Conservation (phyloP, 2,113 vertebrate species). For the Vidua macroura region DNA sequence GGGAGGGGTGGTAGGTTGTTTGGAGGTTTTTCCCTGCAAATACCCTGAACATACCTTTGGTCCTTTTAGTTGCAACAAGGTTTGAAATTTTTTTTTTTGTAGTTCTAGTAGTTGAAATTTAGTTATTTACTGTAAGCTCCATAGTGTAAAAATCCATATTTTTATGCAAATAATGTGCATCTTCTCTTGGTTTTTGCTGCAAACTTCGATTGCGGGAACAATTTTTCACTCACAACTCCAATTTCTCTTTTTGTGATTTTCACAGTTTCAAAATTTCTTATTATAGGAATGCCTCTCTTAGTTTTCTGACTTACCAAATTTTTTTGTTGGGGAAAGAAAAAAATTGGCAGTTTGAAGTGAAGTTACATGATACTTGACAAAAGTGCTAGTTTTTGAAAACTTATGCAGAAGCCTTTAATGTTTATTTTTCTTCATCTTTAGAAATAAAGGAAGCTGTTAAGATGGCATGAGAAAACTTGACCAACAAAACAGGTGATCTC, state of each 20-base stretch:
- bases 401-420: neutral
- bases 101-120: neutral
- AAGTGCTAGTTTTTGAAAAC: neutral
- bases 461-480: neutral
- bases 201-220: neutral
- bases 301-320: neutral
- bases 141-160: neutral
- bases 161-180: neutral
- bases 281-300: neutral
- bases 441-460: neutral
- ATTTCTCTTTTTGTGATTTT: neutral
- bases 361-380: neutral
- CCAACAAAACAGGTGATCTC: neutral
- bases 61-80: neutral
- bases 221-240: neutral
- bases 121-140: neutral
- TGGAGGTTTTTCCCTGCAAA: rapidly evolving
- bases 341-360: neutral
- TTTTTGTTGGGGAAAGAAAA: neutral
- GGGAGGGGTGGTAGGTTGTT: rapidly evolving
- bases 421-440: neutral
- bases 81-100: neutral
- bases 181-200: neutral
- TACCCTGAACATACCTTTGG: neutral
- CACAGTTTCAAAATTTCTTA: neutral